phyloP scores from a whole-genome alignment of 2,113 vertebrate species.

The Stigmatopora nigra region DNA sequence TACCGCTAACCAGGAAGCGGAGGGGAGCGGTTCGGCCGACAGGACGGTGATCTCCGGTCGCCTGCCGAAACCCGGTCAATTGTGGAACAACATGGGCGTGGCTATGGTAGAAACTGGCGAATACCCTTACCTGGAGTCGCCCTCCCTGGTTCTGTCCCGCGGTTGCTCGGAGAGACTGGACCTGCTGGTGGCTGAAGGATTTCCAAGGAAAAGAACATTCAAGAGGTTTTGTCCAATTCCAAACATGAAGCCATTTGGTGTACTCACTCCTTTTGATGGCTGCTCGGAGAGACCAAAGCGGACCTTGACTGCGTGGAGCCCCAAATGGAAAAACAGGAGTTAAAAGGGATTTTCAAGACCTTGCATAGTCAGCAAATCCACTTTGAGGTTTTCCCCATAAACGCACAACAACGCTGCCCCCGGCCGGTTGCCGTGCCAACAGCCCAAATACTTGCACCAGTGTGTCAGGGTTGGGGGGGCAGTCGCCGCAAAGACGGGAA shows the following conservation, averaged over 20 bases:
- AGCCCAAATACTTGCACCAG: constrained; percentile 43
- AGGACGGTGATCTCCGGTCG: constrained; percentile 95
- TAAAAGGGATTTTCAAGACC: constrained; percentile 5
- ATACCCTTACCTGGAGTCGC: constrained; percentile 64
- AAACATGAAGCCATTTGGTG: not conserved
- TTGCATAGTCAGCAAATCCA: not conserved
- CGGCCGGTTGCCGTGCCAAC: constrained; percentile 31
- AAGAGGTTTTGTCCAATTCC: not conserved
- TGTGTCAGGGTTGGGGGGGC: constrained; percentile 36
- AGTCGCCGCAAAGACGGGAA: not conserved
- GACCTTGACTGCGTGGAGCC: constrained; percentile 78
- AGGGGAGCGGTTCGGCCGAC: constrained; percentile 84
- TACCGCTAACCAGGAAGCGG: constrained; percentile 83
- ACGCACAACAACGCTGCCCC: constrained; percentile 15
- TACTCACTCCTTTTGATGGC: constrained; percentile 93
- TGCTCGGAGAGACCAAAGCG: constrained; percentile 86
- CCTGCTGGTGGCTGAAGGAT: constrained; percentile 62
- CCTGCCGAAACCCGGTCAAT: constrained; percentile 57
- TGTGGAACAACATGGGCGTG: not conserved
- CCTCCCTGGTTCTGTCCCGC: constrained; percentile 74
- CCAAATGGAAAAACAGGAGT: constrained; percentile 36
- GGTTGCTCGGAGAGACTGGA: constrained; percentile 74
- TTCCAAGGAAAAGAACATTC: not conserved
- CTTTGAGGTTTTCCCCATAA: constrained; percentile 10
- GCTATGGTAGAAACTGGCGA: no score